Evolutionary conservation across 2,888 invertebrate genomes (phyloP).

Genomic region (Scelioninae gen. 1): DNA sequence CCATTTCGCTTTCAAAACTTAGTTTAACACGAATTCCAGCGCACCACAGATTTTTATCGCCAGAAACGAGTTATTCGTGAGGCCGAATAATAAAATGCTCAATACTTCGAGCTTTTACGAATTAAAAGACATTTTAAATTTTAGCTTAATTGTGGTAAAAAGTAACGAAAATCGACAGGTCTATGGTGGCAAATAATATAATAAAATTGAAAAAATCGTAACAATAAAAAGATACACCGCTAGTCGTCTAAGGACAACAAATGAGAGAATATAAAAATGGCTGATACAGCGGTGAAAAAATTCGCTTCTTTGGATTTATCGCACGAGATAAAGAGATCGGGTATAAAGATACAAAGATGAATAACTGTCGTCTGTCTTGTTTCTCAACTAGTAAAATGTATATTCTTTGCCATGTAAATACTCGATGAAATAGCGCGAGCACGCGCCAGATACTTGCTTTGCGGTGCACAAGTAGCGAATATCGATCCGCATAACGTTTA

Average conservation of each 20-base stretch:
- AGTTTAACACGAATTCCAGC: too few species aligned
- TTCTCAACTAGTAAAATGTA: conserved; percentile 52
- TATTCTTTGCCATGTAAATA: conserved; percentile 62
- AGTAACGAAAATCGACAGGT: too few species aligned
- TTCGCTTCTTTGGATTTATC: conserved; percentile 44
- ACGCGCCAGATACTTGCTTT: conserved; percentile 53
- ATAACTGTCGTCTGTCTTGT: conserved; percentile 62
- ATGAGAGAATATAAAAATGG: conserved; percentile 35
- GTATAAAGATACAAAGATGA: conserved; percentile 53
- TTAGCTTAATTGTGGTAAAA: too few species aligned
- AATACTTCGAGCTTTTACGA: too few species aligned
- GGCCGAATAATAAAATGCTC: too few species aligned
- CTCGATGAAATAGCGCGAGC: conserved; percentile 49
- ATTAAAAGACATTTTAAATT: too few species aligned
- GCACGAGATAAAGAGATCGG: conserved; percentile 52
- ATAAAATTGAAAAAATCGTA: too few species aligned
- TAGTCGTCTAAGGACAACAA: conserved; percentile 22
- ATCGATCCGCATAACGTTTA: conserved; percentile 61
- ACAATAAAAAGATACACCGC: neutral
- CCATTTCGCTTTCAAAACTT: too few species aligned
- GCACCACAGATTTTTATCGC: too few species aligned
- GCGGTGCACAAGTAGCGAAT: conserved; percentile 55
- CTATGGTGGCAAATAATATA: too few species aligned
- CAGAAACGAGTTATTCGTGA: too few species aligned
- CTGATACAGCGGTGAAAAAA: conserved; percentile 17